These are phyloP conservation scores for Aphelocoma coerulescens DNA, from an alignment of 2,113 vertebrate species.

Conservation along the genomic window DNA sequence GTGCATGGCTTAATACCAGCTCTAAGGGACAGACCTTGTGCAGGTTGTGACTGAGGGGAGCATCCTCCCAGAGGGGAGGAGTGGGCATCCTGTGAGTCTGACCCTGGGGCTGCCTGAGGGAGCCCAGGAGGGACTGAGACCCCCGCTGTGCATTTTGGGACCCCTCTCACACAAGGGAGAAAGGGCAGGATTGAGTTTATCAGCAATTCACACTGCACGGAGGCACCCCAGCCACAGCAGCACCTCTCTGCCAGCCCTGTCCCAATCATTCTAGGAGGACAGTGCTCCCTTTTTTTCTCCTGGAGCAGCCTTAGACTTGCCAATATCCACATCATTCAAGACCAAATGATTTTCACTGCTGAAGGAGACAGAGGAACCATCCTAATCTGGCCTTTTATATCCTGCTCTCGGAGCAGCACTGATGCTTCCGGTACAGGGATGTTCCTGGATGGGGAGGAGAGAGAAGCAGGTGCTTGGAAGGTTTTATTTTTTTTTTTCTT, in stretches of 20 bases:
- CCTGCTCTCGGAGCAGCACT: not conserved
- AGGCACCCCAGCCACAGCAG: not conserved
- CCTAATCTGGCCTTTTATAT: not conserved
- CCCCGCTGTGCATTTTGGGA: not conserved
- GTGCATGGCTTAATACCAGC: constrained; percentile 52
- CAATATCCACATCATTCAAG: not conserved
- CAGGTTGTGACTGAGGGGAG: not conserved
- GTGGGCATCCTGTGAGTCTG: accelerated
- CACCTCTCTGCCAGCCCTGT: not conserved
- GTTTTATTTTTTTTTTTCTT: not conserved
- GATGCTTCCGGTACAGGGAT: not conserved
- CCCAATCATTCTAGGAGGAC: accelerated
- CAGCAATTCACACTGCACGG: accelerated
- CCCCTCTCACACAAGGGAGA: not conserved
- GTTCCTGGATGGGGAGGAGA: not conserved
- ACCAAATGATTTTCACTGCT: not conserved
- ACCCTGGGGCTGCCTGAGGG: not conserved
- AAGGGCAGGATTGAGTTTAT: not conserved
- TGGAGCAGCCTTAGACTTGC: accelerated
- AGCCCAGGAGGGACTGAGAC: not conserved
- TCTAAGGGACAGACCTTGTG: not conserved
- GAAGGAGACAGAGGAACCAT: not conserved
- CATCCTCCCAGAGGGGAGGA: not conserved
- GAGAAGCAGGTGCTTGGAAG: not conserved
- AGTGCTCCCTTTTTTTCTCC: not conserved